Conservation (phyloP, 2,113 vertebrate genomes). For the Cyprinus carpio region DNA sequence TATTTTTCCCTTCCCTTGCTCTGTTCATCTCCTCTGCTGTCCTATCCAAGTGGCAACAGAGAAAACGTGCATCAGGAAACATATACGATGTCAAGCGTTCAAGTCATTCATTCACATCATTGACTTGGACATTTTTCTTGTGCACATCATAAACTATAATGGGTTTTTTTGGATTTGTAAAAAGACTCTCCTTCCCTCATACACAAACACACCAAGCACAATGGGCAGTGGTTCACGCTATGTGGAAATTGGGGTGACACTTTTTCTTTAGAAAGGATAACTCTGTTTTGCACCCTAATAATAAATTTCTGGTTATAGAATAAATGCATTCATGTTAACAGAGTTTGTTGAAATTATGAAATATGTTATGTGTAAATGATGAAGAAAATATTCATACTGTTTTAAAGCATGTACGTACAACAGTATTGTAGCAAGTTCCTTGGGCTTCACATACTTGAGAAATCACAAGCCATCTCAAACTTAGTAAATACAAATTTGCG, state of each 20-base stretch:
- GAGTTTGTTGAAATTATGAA: neutral
- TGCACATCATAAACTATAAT: neutral
- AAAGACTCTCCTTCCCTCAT: conserved; percentile 4
- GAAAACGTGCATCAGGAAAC: conserved; percentile 14
- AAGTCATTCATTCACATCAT: conserved; percentile 9
- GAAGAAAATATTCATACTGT: neutral
- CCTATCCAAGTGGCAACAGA: neutral
- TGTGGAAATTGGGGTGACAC: conserved; percentile 29
- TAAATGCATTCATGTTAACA: neutral
- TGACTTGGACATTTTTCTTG: conserved; percentile 22
- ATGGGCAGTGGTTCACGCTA: conserved; percentile 23
- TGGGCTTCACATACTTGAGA: neutral
- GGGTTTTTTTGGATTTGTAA: neutral
- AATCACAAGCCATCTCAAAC: conserved; percentile 4
- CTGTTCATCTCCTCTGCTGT: conserved; percentile 8
- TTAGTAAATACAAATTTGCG: neutral
- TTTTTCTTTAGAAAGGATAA: conserved; percentile 11
- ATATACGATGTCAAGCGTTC: neutral
- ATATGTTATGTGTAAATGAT: neutral
- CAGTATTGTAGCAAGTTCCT: neutral
- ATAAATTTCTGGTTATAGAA: neutral
- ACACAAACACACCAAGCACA: neutral
- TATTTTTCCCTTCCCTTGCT: conserved; percentile 24
- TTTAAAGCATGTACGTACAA: neutral
- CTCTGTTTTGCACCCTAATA: neutral